These are phyloP conservation scores for Drosophila pachea DNA, from an alignment of 1,140 invertebrate genomes.

Conservation along the genomic window DNA sequence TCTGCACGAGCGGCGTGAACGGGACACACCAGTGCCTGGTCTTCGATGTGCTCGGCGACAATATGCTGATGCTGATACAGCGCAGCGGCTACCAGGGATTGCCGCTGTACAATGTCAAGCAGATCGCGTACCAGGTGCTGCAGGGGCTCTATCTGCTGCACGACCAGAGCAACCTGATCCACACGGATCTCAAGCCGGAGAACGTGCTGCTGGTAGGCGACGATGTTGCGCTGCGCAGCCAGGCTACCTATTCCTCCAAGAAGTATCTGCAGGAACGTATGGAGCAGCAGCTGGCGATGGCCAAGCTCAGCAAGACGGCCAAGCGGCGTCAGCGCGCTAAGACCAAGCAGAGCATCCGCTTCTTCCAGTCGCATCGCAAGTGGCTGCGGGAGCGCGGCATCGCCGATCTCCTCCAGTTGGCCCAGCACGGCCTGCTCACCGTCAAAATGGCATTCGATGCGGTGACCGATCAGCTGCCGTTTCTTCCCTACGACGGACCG, in stretches of 20 bases:
- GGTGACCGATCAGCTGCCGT: slow-evolving; percentile 34
- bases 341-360: slow-evolving; percentile 88
- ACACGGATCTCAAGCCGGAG: slow-evolving; percentile 99
- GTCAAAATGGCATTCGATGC: slow-evolving; percentile 4
- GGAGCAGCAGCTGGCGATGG: not conserved
- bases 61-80: slow-evolving; percentile 97
- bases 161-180: slow-evolving; percentile 97
- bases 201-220: slow-evolving; percentile 96
- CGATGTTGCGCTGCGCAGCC: slow-evolving; percentile 87
- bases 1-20: slow-evolving; percentile 97
- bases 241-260: slow-evolving; percentile 92
- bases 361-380: slow-evolving; percentile 49
- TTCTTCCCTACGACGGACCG: slow-evolving; percentile 43
- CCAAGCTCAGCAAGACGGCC: slow-evolving; percentile 34
- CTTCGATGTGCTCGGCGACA: slow-evolving; percentile 98
- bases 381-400: slow-evolving; percentile 47
- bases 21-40: slow-evolving; percentile 98
- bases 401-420: slow-evolving; percentile 41
- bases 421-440: not conserved
- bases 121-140: slow-evolving; percentile 96
- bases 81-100: slow-evolving; percentile 98
- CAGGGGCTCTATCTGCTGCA: slow-evolving; percentile 98
- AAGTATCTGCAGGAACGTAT: slow-evolving; percentile 90
- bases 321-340: slow-evolving; percentile 34
- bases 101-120: slow-evolving; percentile 94